Evolutionary conservation across 1,140 invertebrate genomes (phyloP), one percentile per base, ranked within the genome.

Genomic region (Anastrepha ludens): DNA sequence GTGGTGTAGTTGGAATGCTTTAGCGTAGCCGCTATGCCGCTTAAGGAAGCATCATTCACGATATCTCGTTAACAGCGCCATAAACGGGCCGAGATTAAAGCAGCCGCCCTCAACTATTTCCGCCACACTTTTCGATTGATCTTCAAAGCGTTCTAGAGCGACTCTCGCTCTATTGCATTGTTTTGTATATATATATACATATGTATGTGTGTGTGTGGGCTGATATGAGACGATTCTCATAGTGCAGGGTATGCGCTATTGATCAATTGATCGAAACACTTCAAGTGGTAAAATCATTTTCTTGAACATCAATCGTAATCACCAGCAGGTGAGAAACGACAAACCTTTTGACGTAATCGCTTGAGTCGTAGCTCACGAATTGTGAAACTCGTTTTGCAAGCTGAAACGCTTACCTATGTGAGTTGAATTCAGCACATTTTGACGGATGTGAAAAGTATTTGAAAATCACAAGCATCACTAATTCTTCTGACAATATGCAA

Each of bases 71-170:
- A 74, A 44, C 67, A 47, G 67, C 41, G 44, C 15, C 67, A 74
- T 74, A 41, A 74, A 74, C 67, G 41, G 67, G 39, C 13, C 6
- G 67, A 74, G 67, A 74, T 74, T 74, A 74, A 74, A 74, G 67
- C 41, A 9, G 67, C 67, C 67, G 67, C 67, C 67, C 44, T 44
- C 67, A 74, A 74, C 67, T 74, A 74, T 74, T 74, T 74, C 67
- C 67, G 67, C 67, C 67, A 74, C 3, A 47, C 13, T 17, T 9
- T 74, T 44, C 67, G 67, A 74, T 74, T 74, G 67, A 74, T 47
- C 67, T 74, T 74, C 67, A 74, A 74, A 74, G 67, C 41, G 11
- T 74, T 47, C 15, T 7, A 74, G 39, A 41, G 3, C 15, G 17
- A 44, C 39, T 74, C 67, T 39, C 39, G 44, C 5, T 2, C 8